phyloP scores from a whole-genome alignment of 2,797 vertebrate species.

The Lutra lutra region DNA sequence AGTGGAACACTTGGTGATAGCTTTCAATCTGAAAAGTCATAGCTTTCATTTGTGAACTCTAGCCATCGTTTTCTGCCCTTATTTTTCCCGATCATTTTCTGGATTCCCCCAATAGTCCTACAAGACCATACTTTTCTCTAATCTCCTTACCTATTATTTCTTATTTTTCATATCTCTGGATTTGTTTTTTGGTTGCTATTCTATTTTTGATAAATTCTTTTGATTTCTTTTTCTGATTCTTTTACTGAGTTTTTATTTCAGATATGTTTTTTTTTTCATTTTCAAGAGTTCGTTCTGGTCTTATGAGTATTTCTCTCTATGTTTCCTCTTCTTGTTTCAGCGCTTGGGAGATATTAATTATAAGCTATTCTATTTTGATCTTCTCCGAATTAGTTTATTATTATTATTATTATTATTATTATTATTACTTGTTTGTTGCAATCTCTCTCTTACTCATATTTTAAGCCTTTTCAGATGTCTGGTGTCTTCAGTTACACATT shows the following conservation, averaged over 20 bases:
- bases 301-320: neutral
- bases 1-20: neutral
- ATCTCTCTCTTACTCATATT: neutral
- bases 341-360: neutral
- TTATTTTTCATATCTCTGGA: neutral
- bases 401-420: neutral
- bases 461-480: neutral
- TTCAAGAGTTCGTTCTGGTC: neutral
- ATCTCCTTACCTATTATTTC: neutral
- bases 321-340: neutral
- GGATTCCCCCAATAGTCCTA: accelerated
- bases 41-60: neutral
- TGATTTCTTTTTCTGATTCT: neutral
- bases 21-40: neutral
- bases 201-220: constrained; percentile 25
- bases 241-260: constrained; percentile 24
- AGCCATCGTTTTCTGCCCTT: neutral
- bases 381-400: constrained; percentile 2
- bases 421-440: neutral
- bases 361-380: constrained; percentile 37
- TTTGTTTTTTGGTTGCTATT: neutral
- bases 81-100: neutral
- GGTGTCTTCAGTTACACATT: neutral
- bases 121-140: neutral
- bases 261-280: neutral